Evolutionary conservation across 1,140 invertebrate genomes (phyloP).

Genomic region (Zaprionus vittiger): DNA sequence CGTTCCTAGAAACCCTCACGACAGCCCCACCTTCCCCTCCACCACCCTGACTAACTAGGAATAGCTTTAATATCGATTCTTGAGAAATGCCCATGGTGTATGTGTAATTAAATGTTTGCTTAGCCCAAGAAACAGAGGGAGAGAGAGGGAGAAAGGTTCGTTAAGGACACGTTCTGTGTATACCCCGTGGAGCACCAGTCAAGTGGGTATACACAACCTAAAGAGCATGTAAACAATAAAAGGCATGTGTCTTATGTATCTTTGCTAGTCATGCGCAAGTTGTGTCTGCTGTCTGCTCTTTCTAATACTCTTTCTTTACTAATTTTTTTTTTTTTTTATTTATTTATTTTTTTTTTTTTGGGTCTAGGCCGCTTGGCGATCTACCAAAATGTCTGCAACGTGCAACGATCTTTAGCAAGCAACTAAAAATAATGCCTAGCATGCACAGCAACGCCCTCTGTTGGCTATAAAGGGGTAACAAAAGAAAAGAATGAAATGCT

Average conservation of each 20-base stretch:
- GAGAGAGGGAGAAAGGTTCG: not conserved
- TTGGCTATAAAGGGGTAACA: not conserved
- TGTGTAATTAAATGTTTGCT: conserved; percentile 10
- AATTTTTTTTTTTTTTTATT: not conserved
- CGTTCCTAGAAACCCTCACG: conserved; percentile 1
- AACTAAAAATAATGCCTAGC: conserved; percentile 23
- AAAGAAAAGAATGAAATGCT: conserved; percentile 5
- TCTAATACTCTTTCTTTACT: not conserved
- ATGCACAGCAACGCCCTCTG: conserved; percentile 25
- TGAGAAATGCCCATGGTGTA: conserved; percentile 20
- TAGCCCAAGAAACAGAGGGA: not conserved
- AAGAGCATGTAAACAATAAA: not conserved
- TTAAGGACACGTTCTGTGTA: not conserved
- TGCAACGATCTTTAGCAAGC: conserved; percentile 19
- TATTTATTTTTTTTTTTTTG: conserved; percentile 33
- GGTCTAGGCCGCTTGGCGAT: conserved; percentile 40
- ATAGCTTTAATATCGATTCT: conserved; percentile 35
- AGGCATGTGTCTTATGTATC: not conserved
- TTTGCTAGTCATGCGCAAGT: too few species aligned
- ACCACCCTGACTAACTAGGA: not conserved
- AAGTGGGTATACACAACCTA: not conserved
- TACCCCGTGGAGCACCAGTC: not conserved
- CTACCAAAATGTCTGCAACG: conserved; percentile 27
- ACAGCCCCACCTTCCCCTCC: not conserved
- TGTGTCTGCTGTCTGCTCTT: not conserved